Evolutionary conservation across 2,888 invertebrate species (phyloP), one percentile per base, ranked within the genome.

Genomic region (Stratiomys singularior): DNA sequence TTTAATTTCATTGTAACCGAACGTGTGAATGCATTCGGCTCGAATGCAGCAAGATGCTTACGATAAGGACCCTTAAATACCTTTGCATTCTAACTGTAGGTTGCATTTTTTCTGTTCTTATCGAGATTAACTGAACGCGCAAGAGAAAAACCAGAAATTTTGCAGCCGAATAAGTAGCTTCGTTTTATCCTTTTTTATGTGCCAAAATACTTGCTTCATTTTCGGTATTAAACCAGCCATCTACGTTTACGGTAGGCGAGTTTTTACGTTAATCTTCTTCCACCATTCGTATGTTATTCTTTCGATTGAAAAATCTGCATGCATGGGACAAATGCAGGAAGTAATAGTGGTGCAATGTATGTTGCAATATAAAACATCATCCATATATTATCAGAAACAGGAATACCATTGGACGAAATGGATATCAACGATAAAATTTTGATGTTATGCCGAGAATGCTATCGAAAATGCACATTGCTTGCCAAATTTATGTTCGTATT

Each of bases 51-150:
- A 28, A 15, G 1, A 25, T 28, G 30, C 52, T 47, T 25, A 15
- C n/a, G 44, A 15, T 9, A 72, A 72, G n/a, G 15, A 11, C 71
- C 71, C 71, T 72, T 72, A 72, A 72, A 72, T 72, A 72, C 71
- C 28, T 56, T 52, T 72, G 28, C 71, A 56, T 28, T 5, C 30
- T 27, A n/a, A 27, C 52, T 72, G 52, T 52, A 64, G 15, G 13
- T 28, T n/a, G 27, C 64, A 28, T 27, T 64, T 64, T n/a, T 52
- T 2, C 15, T 52, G 4, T 18, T 52, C 15, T 52, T 52, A 4
- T 18, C 52, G 15, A 52, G 21, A 60, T 25, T 25, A 25, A 7
- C 60, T 52, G 52, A 13, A 13, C 4, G 37, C 37, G 9, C 37
- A 3, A 37, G 9, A 37, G 15, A 4, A 13, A 4, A 52, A 52